Conservation (phyloP, 2,888 invertebrate species). For the Drosophila setosimentum region DNA sequence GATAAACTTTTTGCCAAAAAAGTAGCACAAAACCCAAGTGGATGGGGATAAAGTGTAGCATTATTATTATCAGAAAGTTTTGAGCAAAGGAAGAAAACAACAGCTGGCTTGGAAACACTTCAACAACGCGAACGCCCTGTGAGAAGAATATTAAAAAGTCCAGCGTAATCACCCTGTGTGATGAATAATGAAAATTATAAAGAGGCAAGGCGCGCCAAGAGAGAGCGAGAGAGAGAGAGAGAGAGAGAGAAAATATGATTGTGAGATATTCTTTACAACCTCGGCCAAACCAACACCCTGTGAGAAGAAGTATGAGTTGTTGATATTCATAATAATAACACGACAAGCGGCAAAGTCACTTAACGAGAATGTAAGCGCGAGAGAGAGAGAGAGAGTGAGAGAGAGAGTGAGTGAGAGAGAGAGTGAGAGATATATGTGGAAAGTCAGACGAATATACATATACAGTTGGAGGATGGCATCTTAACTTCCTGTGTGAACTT, state of each 20-base stretch:
- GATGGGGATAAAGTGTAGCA: slow-evolving; percentile 2
- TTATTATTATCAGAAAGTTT: slow-evolving; percentile 20
- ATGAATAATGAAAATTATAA: neutral
- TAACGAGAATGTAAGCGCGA: neutral
- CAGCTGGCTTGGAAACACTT: slow-evolving; percentile 23
- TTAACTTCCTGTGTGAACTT: neutral
- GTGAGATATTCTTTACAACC: neutral
- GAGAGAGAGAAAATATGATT: neutral
- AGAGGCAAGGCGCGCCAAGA: too few relatives aligned
- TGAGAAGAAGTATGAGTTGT: neutral
- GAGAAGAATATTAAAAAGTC: neutral
- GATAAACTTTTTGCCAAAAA: slow-evolving; percentile 67
- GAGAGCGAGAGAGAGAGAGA: neutral
- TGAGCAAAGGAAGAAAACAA: slow-evolving; percentile 23
- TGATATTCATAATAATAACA: neutral
- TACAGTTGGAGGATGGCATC: neutral
- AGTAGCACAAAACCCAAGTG: slow-evolving; percentile 38
- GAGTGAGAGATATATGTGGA: too few relatives aligned
- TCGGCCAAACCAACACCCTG: neutral
- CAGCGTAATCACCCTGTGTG: neutral
- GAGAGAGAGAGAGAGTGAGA: slow-evolving; percentile 9
- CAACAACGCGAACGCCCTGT: neutral
- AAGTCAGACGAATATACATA: neutral
- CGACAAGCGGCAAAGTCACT: neutral
- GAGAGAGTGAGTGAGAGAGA: too few relatives aligned